A percentile compares a stretch with the other conserved stretches of the same genome.
Conservation (phyloP, 2,888 invertebrate genomes). For the Tipula unca region DNA sequence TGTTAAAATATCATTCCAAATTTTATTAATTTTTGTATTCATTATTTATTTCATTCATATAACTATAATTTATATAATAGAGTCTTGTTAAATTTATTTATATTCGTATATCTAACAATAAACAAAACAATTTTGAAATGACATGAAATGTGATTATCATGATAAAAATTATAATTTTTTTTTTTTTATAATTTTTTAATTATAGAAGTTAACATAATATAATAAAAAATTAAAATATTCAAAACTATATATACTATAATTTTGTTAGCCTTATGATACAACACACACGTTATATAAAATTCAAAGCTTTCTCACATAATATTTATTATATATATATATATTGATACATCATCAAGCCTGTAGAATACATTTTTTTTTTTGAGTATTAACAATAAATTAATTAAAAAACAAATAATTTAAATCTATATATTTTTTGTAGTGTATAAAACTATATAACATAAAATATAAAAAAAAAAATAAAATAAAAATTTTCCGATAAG, state of each 20-base stretch:
- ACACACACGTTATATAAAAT: not conserved
- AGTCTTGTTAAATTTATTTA: not conserved
- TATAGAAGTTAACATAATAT: not conserved
- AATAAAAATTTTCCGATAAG: not conserved
- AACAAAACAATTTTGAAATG: not conserved
- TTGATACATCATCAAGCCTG: slow-evolving; percentile 8
- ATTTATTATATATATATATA: too few relatives aligned
- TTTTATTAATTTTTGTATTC: not conserved
- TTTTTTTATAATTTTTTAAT: not conserved
- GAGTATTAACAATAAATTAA: not conserved
- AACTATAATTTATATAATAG: not conserved
- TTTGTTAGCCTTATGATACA: not conserved
- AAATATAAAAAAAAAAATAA: not conserved
- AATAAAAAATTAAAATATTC: not conserved
- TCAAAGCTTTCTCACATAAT: not conserved
- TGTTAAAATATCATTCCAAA: not conserved
- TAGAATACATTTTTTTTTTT: not conserved
- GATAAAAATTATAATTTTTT: not conserved
- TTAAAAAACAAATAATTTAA: not conserved
- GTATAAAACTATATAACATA: not conserved
- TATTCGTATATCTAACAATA: not conserved
- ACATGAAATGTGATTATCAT: not conserved
- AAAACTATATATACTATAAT: not conserved
- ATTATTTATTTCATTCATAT: not conserved
- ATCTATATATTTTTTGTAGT: not conserved